Conservation (phyloP, 2,797 vertebrate genomes). For the Pseudochromis fuscus region DNA sequence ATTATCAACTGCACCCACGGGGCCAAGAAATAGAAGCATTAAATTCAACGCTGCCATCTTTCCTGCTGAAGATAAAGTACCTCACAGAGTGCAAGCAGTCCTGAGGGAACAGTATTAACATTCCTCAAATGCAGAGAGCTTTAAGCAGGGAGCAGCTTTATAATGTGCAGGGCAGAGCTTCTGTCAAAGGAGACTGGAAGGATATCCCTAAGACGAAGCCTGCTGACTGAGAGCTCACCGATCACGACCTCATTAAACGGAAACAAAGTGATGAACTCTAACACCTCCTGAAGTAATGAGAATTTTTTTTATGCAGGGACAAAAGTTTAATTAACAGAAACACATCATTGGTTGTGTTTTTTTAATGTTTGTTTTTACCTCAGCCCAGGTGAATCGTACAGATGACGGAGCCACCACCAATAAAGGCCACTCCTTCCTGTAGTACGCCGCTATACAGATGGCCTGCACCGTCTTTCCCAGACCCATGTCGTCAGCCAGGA, state of each 20-base stretch:
- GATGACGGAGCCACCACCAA: constrained; percentile 95
- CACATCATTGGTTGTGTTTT: not conserved
- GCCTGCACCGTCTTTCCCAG: constrained; percentile 98
- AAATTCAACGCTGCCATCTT: constrained; percentile 48
- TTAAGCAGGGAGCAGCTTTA: constrained; percentile 32
- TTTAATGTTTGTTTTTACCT: constrained; percentile 85
- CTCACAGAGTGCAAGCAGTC: constrained; percentile 30
- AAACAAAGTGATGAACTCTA: constrained; percentile 37
- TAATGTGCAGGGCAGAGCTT: constrained; percentile 30
- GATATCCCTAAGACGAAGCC: constrained; percentile 11
- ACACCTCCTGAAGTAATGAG: constrained; percentile 20
- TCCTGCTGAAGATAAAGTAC: constrained; percentile 52
- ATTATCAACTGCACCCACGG: constrained; percentile 39
- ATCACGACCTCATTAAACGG: constrained; percentile 38
- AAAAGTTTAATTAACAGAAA: constrained; percentile 9
- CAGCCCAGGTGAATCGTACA: constrained; percentile 96
- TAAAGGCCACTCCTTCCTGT: constrained; percentile 95
- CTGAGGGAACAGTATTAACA: constrained; percentile 40
- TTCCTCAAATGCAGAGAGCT: constrained; percentile 40
- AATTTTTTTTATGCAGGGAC: not conserved
- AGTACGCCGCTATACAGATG: constrained; percentile 96
- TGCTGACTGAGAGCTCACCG: constrained; percentile 29
- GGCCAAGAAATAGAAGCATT: constrained; percentile 42
- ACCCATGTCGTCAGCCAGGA: constrained; percentile 98
- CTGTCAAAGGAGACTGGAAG: constrained; percentile 25